phyloP scores from a whole-genome alignment of 1,140 invertebrate genomes.

The Drosophila novamexicana region DNA sequence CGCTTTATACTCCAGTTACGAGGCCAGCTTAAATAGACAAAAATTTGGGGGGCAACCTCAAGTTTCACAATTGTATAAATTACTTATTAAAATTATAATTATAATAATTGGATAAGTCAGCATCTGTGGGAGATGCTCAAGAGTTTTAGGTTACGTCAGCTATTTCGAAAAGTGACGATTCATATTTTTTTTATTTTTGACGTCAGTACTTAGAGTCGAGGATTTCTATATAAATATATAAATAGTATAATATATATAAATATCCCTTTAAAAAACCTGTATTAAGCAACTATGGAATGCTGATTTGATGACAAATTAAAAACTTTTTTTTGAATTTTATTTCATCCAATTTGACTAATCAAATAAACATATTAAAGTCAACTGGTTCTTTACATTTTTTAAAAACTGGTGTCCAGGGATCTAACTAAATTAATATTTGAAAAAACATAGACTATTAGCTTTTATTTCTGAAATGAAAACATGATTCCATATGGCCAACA shows the following conservation, averaged over 20 bases:
- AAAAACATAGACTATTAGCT: background rate
- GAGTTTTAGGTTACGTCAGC: background rate
- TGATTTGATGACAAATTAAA: no score
- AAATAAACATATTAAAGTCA: no score
- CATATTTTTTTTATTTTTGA: background rate
- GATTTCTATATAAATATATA: background rate
- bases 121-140: background rate
- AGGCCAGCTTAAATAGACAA: no score
- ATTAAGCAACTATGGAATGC: no score
- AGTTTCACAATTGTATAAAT: background rate
- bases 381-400: no score
- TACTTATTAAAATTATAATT: background rate
- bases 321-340: no score
- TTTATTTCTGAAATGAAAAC: conserved; percentile 5
- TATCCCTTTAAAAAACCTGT: no score
- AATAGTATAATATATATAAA: background rate
- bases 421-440: no score
- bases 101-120: background rate
- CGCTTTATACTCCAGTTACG: background rate
- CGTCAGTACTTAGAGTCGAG: background rate
- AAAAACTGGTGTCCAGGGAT: no score
- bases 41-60: background rate
- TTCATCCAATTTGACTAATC: no score
- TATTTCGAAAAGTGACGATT: background rate
- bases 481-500: conserved; percentile 17